Conservation (phyloP, 2,113 vertebrate species). For the Clarias batrachus region DNA sequence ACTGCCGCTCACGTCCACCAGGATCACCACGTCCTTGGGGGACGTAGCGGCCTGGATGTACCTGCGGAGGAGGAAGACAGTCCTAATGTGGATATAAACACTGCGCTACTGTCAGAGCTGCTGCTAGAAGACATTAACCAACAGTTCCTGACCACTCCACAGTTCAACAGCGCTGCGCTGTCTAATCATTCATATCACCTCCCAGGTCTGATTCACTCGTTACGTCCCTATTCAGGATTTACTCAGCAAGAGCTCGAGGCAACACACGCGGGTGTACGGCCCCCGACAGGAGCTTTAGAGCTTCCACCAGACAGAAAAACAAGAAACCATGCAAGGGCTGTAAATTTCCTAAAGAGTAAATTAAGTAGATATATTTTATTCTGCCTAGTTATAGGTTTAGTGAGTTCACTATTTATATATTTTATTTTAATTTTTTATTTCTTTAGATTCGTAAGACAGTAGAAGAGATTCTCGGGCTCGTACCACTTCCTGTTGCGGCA, state of each 20-base stretch:
- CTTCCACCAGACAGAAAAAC: background rate
- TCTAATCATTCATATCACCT: background rate
- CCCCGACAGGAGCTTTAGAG: background rate
- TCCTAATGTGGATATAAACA: background rate
- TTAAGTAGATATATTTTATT: background rate
- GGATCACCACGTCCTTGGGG: slow-evolving; percentile 94
- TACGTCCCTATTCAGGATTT: background rate
- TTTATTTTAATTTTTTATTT: no score
- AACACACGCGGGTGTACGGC: background rate
- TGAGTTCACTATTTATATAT: no score
- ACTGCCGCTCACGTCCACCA: slow-evolving; percentile 96
- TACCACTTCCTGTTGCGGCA: slow-evolving; percentile 99
- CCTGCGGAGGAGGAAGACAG: slow-evolving; percentile 67
- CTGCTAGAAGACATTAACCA: background rate
- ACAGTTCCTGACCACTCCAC: background rate
- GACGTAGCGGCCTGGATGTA: slow-evolving; percentile 98
- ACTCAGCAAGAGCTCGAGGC: background rate
- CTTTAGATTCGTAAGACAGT: background rate
- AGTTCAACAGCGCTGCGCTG: background rate
- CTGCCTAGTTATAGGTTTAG: background rate
- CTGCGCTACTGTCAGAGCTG: background rate
- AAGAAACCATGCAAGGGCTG: background rate
- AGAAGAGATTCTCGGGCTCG: slow-evolving; percentile 22
- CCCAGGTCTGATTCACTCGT: background rate
- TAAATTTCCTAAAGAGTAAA: background rate